A percentile compares a stretch with the other conserved stretches of the same genome.
phyloP scores from a whole-genome alignment of 2,113 vertebrate species.

The Phaetusa simplex region DNA sequence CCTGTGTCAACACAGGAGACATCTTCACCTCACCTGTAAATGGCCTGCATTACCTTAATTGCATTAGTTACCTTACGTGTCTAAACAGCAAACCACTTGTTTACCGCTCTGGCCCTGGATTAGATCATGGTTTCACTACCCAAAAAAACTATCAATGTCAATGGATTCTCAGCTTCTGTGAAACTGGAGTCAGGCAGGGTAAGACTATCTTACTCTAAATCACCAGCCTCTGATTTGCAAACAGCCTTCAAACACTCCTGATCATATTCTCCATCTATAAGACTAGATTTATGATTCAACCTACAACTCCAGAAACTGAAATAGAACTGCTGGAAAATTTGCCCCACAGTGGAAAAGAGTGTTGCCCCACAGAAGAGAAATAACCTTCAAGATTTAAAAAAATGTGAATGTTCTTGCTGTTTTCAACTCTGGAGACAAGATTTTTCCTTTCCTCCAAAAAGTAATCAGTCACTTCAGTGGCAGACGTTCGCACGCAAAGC shows the following conservation, averaged over 20 bases:
- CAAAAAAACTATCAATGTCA: background rate
- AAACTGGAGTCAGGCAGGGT: background rate
- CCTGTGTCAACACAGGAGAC: background rate
- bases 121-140: slow-evolving; percentile 29
- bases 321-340: background rate
- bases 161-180: background rate
- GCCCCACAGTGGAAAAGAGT: background rate
- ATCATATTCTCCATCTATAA: background rate
- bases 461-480: background rate
- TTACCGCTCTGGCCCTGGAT: background rate
- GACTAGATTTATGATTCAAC: background rate
- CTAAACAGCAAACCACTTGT: slow-evolving; percentile 24
- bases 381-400: background rate
- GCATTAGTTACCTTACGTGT: background rate
- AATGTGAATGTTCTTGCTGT: background rate
- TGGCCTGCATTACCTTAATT: background rate
- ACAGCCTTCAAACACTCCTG: background rate
- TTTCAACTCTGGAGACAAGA: background rate
- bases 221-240: background rate
- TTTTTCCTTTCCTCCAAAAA: background rate
- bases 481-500: background rate
- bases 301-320: background rate
- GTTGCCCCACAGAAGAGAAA: background rate
- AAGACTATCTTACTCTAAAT: background rate
- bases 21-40: background rate